Evolutionary conservation across 2,888 invertebrate species (phyloP).

Genomic region (Ganaspis brasiliensis): DNA sequence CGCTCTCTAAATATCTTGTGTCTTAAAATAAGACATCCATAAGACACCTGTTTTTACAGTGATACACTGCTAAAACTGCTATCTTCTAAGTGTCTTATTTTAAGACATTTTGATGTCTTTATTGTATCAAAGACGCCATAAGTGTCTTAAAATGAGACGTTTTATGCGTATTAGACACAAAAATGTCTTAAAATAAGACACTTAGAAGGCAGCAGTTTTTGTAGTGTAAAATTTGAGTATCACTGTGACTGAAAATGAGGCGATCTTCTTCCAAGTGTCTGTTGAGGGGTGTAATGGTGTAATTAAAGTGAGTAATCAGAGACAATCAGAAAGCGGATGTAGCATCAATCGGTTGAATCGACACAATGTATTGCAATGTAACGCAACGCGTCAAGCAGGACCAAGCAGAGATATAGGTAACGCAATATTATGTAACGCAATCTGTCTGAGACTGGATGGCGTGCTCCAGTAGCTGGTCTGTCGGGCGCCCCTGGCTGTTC

Average conservation of each 20-base stretch:
- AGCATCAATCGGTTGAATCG: slow-evolving; percentile 51
- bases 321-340: slow-evolving; percentile 61
- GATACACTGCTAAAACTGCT: no score
- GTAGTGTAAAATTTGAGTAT: no score
- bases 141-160: no score
- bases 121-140: no score
- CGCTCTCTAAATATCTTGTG: no score
- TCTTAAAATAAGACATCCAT: no score
- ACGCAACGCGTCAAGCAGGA: slow-evolving; percentile 54
- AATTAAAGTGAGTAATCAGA: slow-evolving; percentile 56
- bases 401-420: slow-evolving; percentile 69
- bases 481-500: slow-evolving; percentile 79
- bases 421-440: slow-evolving; percentile 73
- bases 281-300: slow-evolving; percentile 47
- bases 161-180: no score
- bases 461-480: slow-evolving; percentile 73
- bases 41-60: no score
- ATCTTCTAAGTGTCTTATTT: no score
- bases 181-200: no score
- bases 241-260: not conserved
- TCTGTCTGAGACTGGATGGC: slow-evolving; percentile 76
- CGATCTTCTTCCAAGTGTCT: not conserved
- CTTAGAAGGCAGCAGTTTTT: no score
- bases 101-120: no score
- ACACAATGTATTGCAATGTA: slow-evolving; percentile 58